Percentiles rank a stretch among this genome's conserved stretches.
Conservation (phyloP, 1,140 invertebrate species). For the Druon quercuslanigerum region DNA sequence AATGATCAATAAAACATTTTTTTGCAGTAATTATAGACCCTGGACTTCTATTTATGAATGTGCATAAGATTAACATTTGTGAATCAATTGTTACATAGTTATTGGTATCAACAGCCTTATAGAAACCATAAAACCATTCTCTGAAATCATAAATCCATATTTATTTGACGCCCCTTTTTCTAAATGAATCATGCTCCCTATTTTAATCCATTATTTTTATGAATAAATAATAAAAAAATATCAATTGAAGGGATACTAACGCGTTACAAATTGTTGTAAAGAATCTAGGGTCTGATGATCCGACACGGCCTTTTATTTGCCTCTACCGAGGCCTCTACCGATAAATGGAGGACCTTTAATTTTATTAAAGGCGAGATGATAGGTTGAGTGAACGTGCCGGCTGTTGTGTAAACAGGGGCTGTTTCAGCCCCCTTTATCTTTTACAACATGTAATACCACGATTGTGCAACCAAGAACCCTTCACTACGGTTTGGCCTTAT, state of each 20-base stretch:
- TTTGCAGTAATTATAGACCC: too few relatives aligned
- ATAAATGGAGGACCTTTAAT: conserved; percentile 45
- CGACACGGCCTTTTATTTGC: conserved; percentile 33
- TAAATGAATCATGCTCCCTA: too few relatives aligned
- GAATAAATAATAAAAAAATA: not conserved
- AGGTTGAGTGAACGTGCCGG: conserved; percentile 46
- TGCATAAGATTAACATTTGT: too few relatives aligned
- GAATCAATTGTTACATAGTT: too few relatives aligned
- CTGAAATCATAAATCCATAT: too few relatives aligned
- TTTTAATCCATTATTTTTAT: too few relatives aligned
- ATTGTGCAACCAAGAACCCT: conserved; percentile 30
- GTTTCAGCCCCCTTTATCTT: conserved; percentile 33
- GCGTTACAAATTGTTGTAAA: conserved; percentile 5
- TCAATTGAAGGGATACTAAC: not conserved
- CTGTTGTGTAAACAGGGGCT: conserved; percentile 49
- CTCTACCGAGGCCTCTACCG: not conserved
- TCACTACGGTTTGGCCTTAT: conserved; percentile 3
- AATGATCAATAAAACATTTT: too few relatives aligned
- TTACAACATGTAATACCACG: conserved; percentile 27
- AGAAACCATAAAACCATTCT: too few relatives aligned
- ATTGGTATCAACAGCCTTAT: too few relatives aligned
- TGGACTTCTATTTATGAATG: too few relatives aligned
- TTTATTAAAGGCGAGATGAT: conserved; percentile 45
- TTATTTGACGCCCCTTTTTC: too few relatives aligned
- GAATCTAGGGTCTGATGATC: conserved; percentile 33